Percentiles rank a stretch among this genome's conserved stretches.
These are phyloP conservation scores for Sapajus apella DNA, from an alignment of 2,113 vertebrate genomes.

Conservation along the genomic window DNA sequence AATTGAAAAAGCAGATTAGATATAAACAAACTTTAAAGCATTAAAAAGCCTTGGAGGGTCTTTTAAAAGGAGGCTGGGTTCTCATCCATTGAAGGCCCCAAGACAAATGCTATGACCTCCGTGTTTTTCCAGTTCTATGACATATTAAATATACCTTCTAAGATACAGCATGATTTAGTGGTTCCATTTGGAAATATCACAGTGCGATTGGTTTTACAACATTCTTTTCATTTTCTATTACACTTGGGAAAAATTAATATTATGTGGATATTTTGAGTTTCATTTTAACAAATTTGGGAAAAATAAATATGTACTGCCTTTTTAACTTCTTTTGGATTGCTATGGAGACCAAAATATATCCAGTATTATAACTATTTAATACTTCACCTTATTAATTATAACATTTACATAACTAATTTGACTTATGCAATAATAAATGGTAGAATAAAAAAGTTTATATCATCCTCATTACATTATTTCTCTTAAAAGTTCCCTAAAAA, in stretches of 20 bases:
- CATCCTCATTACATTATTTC: neutral
- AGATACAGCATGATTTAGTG: neutral
- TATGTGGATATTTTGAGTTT: neutral
- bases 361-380: constrained; percentile 9
- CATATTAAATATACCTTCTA: neutral
- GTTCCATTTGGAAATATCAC: neutral
- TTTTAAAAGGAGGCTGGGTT: neutral
- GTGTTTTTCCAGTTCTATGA: neutral
- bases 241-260: constrained; percentile 29
- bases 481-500: too few relatives aligned
- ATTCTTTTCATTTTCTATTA: constrained; percentile 33
- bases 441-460: constrained; percentile 28
- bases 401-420: neutral
- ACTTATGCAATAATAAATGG: neutral
- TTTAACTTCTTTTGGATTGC: neutral
- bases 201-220: neutral
- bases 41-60: neutral
- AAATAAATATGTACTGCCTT: neutral
- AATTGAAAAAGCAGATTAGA: neutral
- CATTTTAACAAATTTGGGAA: neutral
- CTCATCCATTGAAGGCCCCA: neutral
- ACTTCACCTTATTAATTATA: constrained; percentile 9
- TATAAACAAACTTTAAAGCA: neutral
- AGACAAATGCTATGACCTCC: neutral
- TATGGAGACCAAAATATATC: neutral